Evolutionary conservation across 2,888 invertebrate species (phyloP).

Genomic region (Perizoma affinitatum): DNA sequence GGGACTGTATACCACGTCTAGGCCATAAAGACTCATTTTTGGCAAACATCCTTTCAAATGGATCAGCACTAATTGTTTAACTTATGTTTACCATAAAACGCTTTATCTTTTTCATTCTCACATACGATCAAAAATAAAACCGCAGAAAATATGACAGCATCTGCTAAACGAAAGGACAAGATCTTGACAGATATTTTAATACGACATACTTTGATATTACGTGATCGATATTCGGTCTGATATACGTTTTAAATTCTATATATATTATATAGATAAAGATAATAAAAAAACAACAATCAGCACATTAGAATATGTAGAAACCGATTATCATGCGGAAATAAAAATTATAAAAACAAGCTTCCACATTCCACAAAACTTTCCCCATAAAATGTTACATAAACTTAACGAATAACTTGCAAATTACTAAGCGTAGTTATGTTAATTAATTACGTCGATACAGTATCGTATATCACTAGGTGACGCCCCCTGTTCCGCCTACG

Average conservation of each 20-base stretch:
- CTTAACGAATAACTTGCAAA: conserved; percentile 47
- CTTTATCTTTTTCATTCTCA: no score
- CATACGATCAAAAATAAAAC: no score
- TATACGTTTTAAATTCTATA: background rate
- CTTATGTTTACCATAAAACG: no score
- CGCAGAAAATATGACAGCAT: no score
- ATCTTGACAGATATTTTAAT: no score
- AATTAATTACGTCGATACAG: conserved; percentile 63
- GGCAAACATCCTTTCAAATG: no score
- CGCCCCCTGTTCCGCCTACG: conserved; percentile 72
- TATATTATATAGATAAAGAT: background rate
- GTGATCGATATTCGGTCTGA: background rate
- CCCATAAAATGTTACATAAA: conserved; percentile 27
- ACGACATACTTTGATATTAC: no score
- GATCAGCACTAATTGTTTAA: no score
- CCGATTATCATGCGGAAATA: conserved; percentile 21
- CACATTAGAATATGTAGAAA: conserved; percentile 12
- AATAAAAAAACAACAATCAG: conserved; percentile 21
- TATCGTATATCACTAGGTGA: conserved; percentile 55
- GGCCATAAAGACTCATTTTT: no score
- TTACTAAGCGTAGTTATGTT: conserved; percentile 48
- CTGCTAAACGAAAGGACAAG: no score
- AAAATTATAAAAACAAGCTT: conserved; percentile 20
- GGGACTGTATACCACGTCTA: no score
- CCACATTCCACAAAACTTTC: conserved; percentile 32